Evolutionary conservation across 1,140 invertebrate species (phyloP).

Genomic region (Drosophila cardini): DNA sequence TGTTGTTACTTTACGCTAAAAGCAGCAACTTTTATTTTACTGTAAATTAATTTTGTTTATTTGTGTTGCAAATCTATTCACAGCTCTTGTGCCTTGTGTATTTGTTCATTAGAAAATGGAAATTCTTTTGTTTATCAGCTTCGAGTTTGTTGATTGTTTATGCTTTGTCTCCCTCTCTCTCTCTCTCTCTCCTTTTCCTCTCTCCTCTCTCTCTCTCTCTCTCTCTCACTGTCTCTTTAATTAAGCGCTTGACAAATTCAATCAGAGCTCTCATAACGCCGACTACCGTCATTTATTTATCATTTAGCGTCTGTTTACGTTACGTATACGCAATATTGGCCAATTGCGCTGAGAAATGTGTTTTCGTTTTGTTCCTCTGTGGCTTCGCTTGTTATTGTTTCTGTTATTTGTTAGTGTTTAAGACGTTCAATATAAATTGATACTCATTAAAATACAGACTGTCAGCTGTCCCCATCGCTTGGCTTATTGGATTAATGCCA

Average conservation of each 20-base stretch:
- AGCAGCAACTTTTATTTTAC: neutral
- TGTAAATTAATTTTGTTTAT: constrained; percentile 53
- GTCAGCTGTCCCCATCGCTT: constrained; percentile 14
- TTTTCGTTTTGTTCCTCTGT: neutral
- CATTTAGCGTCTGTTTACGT: constrained; percentile 25
- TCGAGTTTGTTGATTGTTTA: constrained; percentile 59
- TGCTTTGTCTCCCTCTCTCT: constrained; percentile 50
- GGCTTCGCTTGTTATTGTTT: neutral
- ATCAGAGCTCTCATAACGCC: constrained; percentile 18
- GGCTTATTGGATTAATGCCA: constrained; percentile 65
- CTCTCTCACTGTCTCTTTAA: constrained; percentile 31
- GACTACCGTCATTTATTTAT: constrained; percentile 41
- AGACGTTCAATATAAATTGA: constrained; percentile 51
- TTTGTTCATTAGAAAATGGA: constrained; percentile 69
- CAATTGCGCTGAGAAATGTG: constrained; percentile 23
- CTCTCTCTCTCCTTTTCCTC: constrained; percentile 5
- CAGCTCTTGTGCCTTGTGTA: constrained; percentile 52
- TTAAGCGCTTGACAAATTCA: constrained; percentile 49
- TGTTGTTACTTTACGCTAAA: constrained; percentile 12
- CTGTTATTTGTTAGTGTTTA: constrained; percentile 38
- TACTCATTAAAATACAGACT: constrained; percentile 53
- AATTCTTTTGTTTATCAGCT: constrained; percentile 39
- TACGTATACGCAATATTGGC: constrained; percentile 38
- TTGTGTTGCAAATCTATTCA: constrained; percentile 80
- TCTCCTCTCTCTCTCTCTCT: constrained; percentile 28